phyloP scores from a whole-genome alignment of 2,113 vertebrate species.

The Lota lota region DNA sequence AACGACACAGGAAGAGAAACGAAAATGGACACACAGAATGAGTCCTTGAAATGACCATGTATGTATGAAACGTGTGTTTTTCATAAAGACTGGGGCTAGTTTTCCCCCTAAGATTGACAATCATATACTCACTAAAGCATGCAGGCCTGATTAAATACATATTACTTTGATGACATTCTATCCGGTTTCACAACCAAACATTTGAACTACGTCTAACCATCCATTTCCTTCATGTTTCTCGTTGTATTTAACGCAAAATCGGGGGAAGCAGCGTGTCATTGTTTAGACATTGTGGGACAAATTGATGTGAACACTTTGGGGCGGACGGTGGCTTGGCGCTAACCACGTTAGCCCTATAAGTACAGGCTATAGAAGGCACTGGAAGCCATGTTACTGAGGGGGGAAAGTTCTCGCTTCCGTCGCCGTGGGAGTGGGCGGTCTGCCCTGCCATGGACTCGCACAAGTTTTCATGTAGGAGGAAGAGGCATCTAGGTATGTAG shows the following conservation, averaged over 20 bases:
- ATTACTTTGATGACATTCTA: background rate
- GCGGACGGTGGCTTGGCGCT: background rate
- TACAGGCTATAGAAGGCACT: background rate
- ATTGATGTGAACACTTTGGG: background rate
- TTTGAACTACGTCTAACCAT: background rate
- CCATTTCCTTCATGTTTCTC: too few relatives aligned
- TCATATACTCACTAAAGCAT: too few relatives aligned
- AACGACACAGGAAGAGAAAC: background rate
- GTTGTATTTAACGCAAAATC: too few relatives aligned
- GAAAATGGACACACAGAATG: too few relatives aligned
- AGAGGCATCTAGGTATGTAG: slow-evolving; percentile 76
- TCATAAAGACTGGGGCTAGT: too few relatives aligned
- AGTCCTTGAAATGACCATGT: background rate
- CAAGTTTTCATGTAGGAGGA: slow-evolving; percentile 68
- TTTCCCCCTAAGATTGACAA: too few relatives aligned
- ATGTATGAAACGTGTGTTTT: background rate
- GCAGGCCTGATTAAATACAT: background rate
- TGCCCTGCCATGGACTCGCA: slow-evolving; percentile 70
- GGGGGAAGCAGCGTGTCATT: too few relatives aligned
- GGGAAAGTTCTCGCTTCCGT: background rate
- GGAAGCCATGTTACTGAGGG: background rate
- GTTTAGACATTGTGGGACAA: background rate
- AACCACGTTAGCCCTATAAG: background rate
- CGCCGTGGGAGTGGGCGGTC: slow-evolving; percentile 21
- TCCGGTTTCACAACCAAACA: background rate